phyloP scores from a whole-genome alignment of 2,888 invertebrate species.

The Heterodera filipjevi region DNA sequence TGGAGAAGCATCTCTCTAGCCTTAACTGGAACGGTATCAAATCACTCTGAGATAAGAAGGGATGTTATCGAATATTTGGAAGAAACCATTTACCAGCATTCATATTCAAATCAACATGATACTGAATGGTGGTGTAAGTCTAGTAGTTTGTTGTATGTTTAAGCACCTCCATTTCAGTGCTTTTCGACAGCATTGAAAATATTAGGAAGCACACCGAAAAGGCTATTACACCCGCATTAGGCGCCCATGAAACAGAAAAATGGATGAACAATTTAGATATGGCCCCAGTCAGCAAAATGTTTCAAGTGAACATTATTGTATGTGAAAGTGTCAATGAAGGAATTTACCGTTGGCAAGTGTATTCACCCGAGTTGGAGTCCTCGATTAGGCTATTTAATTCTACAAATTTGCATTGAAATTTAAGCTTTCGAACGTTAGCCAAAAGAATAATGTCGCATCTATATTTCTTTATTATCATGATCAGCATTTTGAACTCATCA shows the following conservation, averaged over 20 bases:
- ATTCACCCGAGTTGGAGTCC: too few relatives aligned
- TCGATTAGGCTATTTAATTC: too few relatives aligned
- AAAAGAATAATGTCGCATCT: too few relatives aligned
- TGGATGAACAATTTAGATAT: background rate
- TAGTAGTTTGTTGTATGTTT: too few relatives aligned
- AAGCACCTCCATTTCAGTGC: background rate
- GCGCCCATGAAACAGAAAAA: background rate
- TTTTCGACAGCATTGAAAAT: background rate
- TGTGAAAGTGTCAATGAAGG: too few relatives aligned
- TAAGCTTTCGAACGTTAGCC: too few relatives aligned
- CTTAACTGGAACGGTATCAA: background rate
- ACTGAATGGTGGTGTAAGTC: background rate
- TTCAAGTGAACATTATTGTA: background rate
- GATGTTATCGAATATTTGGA: background rate
- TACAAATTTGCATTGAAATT: too few relatives aligned
- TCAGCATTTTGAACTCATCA: too few relatives aligned
- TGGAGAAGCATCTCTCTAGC: background rate
- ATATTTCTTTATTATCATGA: too few relatives aligned
- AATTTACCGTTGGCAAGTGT: too few relatives aligned
- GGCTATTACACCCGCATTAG: background rate
- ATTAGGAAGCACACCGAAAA: background rate
- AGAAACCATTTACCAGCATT: background rate
- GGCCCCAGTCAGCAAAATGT: background rate
- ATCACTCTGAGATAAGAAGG: background rate
- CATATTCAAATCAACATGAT: background rate